Percentiles rank a stretch among this genome's conserved stretches.
These are phyloP conservation scores for Arrhopalites spinosus DNA, from an alignment of 2,888 invertebrate species.

Conservation along the genomic window DNA sequence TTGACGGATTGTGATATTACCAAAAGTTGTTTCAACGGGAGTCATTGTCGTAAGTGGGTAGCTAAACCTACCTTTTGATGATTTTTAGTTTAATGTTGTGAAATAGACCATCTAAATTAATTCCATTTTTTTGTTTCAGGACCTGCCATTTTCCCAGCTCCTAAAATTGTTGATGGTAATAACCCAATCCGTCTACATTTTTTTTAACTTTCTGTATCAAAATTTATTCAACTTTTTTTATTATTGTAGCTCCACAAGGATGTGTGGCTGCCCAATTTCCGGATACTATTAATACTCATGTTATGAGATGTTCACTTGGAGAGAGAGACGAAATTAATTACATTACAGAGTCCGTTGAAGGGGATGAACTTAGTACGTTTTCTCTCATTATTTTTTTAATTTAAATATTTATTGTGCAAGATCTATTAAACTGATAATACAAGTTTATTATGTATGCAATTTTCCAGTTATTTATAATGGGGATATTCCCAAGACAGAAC, in stretches of 20 bases:
- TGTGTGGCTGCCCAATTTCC: conserved; percentile 51
- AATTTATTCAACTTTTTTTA: no score
- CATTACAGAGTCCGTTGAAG: conserved; percentile 47
- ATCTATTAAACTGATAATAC: no score
- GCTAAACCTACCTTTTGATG: no score
- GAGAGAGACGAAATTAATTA: conserved; percentile 38
- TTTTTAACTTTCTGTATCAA: no score
- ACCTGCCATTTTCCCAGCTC: conserved; percentile 49
- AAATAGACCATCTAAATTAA: no score
- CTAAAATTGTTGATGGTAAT: conserved; percentile 42
- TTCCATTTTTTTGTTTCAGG: no score
- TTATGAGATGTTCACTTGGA: conserved; percentile 49
- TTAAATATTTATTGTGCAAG: not conserved
- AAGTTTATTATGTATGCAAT: not conserved
- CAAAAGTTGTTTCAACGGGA: conserved; percentile 48
- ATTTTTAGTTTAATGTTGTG: no score
- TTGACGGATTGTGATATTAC: conserved; percentile 52
- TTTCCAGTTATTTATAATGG: conserved; percentile 49
- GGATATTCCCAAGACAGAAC: conserved; percentile 41
- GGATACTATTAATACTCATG: conserved; percentile 49
- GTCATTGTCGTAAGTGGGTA: conserved; percentile 50
- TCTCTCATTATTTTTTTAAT: not conserved
- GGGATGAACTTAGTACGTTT: conserved; percentile 50
- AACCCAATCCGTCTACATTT: no score
- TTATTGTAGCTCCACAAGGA: conserved; percentile 44